Evolutionary conservation across 2,113 vertebrate species (phyloP).

Genomic region (Ranitomeya variabilis): DNA sequence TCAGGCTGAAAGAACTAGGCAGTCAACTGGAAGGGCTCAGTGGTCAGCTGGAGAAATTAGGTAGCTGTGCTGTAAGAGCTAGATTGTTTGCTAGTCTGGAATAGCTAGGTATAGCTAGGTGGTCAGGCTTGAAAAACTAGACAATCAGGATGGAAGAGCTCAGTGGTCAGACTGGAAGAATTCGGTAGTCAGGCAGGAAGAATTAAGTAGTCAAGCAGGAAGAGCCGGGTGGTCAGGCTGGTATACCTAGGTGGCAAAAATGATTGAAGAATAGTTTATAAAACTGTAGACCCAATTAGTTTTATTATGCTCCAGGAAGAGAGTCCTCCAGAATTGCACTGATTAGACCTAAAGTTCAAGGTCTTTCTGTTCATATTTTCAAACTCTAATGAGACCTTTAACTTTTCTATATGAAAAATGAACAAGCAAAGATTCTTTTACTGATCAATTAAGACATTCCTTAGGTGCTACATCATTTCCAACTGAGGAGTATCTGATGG

Average conservation of each 20-base stretch:
- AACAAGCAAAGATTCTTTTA: conserved; percentile 33
- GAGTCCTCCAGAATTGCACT: not conserved
- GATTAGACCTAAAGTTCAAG: not conserved
- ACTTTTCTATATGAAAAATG: conserved; percentile 3
- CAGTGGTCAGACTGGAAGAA: too few species aligned
- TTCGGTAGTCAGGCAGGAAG: too few species aligned
- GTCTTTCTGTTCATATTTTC: not conserved
- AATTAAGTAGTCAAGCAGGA: not conserved
- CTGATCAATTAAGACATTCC: conserved; percentile 64
- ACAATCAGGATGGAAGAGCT: too few species aligned
- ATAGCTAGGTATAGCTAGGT: not conserved
- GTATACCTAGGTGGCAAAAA: not conserved
- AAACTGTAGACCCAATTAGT: not conserved
- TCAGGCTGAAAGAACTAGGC: too few species aligned
- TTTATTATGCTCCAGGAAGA: not conserved
- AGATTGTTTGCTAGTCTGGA: too few species aligned
- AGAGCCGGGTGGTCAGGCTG: not conserved
- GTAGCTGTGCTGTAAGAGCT: too few species aligned
- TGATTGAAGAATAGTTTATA: not conserved
- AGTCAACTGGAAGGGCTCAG: too few species aligned
- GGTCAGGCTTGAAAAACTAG: not conserved
- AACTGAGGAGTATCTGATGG: conserved; percentile 44
- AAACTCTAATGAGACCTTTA: conserved; percentile 30
- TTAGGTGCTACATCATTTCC: conserved; percentile 58
- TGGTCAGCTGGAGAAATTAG: too few species aligned